Percentiles rank a stretch among this genome's conserved stretches.
Conservation (phyloP, 1,140 invertebrate species). For the Cyclina sinensis region DNA sequence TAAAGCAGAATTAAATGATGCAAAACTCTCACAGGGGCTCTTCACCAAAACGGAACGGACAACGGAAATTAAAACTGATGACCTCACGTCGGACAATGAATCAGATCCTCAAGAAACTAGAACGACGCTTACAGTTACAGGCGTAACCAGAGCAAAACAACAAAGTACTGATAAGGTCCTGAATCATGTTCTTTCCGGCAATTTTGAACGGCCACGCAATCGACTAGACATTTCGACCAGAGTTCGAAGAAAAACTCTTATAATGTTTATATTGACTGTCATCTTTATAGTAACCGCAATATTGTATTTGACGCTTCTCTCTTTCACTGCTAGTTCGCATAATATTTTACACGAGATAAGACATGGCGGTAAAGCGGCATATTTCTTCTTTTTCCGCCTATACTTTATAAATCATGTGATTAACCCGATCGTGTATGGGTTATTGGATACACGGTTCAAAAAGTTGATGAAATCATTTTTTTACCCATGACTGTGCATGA, state of each 20-base stretch:
- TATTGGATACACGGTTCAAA: slow-evolving; percentile 47
- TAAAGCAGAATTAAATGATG: neutral
- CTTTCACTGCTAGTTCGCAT: slow-evolving; percentile 40
- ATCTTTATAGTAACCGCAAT: slow-evolving; percentile 50
- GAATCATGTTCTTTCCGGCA: no score
- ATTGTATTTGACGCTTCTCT: slow-evolving; percentile 52
- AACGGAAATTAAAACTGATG: neutral
- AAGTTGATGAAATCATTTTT: neutral
- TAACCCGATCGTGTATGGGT: slow-evolving; percentile 47
- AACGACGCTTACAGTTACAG: neutral
- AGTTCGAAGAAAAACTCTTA: slow-evolving; percentile 44
- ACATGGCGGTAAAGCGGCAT: neutral
- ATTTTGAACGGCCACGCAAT: neutral
- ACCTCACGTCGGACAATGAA: neutral
- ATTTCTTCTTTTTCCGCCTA: slow-evolving; percentile 60
- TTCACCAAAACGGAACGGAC: neutral
- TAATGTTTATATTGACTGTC: slow-evolving; percentile 53
- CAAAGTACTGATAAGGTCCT: neutral
- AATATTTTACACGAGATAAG: slow-evolving; percentile 43
- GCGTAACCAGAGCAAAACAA: neutral
- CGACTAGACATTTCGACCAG: neutral
- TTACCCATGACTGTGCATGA: no score
- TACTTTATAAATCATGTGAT: slow-evolving; percentile 62
- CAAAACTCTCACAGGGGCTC: no score
- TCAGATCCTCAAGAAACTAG: neutral